Evolutionary conservation across 2,113 vertebrate species (phyloP).

Genomic region (Pseudopodoces humilis): DNA sequence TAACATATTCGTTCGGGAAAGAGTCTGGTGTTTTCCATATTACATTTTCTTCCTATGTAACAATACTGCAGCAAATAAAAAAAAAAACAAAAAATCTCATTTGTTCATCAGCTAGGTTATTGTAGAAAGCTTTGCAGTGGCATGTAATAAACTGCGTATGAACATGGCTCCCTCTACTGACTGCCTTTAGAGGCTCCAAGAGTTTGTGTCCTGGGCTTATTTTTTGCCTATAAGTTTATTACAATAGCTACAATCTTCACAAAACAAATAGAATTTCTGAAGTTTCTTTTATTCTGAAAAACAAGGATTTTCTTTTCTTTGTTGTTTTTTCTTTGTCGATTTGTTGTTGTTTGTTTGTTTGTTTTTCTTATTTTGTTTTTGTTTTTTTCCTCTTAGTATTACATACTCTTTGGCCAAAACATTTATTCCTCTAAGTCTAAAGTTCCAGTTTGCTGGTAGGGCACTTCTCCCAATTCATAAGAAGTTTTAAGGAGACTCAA

Average conservation of each 20-base stretch:
- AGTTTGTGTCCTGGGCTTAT: neutral
- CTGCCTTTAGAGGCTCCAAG: neutral
- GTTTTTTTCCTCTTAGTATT: neutral
- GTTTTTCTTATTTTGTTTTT: accelerated
- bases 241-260: neutral
- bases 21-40: neutral
- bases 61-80: neutral
- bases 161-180: constrained; percentile 33
- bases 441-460: neutral
- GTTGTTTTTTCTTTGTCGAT: accelerated
- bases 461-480: neutral
- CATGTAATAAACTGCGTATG: neutral
- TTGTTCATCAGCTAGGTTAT: neutral
- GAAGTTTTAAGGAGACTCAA: neutral
- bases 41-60: neutral
- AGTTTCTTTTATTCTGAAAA: neutral
- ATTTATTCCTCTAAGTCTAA: neutral
- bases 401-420: neutral
- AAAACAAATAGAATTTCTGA: neutral
- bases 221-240: neutral
- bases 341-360: neutral
- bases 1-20: neutral
- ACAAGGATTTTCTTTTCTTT: neutral
- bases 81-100: neutral
- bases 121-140: neutral